These are phyloP conservation scores for Pungitius pungitius DNA, from an alignment of 2,113 vertebrate genomes.

Conservation along the genomic window DNA sequence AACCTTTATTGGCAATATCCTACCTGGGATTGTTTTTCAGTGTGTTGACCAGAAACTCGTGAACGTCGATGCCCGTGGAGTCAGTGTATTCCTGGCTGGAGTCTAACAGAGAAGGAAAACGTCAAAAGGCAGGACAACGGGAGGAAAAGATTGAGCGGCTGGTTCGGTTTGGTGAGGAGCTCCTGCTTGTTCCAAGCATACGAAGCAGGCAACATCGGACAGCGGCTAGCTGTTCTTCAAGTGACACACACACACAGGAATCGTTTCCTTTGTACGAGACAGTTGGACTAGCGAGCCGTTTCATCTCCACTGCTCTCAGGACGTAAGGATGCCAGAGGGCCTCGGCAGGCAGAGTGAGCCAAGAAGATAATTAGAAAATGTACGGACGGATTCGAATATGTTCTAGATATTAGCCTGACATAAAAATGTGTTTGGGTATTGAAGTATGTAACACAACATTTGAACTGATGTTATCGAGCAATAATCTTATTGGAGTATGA, in stretches of 20 bases:
- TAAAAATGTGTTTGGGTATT: slow-evolving; percentile 13
- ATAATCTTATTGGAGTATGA: background rate
- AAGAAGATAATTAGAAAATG: slow-evolving; percentile 36
- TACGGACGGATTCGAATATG: slow-evolving; percentile 27
- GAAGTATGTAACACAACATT: slow-evolving; percentile 5
- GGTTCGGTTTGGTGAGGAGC: background rate
- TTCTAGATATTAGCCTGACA: slow-evolving; percentile 27
- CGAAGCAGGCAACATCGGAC: slow-evolving; percentile 20
- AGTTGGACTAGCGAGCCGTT: slow-evolving; percentile 31
- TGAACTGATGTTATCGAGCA: background rate
- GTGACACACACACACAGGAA: slow-evolving; percentile 8
- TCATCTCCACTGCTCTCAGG: slow-evolving; percentile 42
- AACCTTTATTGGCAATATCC: background rate
- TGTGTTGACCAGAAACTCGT: slow-evolving; percentile 99
- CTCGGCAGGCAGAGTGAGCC: slow-evolving; percentile 18
- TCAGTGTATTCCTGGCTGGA: slow-evolving; percentile 99
- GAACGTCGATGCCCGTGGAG: slow-evolving; percentile 98
- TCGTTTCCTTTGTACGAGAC: slow-evolving; percentile 55
- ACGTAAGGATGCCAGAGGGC: slow-evolving; percentile 45
- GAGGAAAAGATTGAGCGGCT: background rate
- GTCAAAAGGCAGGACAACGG: background rate
- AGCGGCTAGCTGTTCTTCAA: slow-evolving; percentile 18
- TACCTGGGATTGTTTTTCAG: slow-evolving; percentile 99
- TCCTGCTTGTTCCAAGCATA: slow-evolving; percentile 33
- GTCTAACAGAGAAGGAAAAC: slow-evolving; percentile 77